Conservation (phyloP, 2,888 invertebrate genomes). For the Nowickia ferox region DNA sequence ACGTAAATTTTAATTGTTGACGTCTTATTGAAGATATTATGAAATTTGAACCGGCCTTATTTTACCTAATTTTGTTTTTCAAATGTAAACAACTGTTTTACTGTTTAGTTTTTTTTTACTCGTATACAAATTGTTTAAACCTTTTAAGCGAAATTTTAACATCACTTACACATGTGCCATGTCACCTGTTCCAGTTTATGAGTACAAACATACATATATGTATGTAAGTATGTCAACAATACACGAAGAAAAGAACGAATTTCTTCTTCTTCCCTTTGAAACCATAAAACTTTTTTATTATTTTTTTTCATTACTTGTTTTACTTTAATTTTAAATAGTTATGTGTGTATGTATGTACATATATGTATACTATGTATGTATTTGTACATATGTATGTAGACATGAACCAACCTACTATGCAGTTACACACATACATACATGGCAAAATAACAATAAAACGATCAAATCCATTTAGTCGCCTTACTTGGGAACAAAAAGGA, state of each 20-base stretch:
- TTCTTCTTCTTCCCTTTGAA: constrained; percentile 27
- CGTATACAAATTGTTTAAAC: not conserved
- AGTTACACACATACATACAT: too few species aligned
- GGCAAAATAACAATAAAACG: not conserved
- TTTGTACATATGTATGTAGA: too few species aligned
- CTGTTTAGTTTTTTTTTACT: not conserved
- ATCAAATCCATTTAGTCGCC: not conserved
- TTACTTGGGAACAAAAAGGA: too few species aligned
- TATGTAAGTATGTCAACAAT: constrained; percentile 58
- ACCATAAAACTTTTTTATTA: constrained; percentile 41
- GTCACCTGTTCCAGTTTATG: constrained; percentile 51
- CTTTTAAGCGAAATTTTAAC: constrained; percentile 5
- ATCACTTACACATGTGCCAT: constrained; percentile 35
- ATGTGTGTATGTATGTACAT: not conserved
- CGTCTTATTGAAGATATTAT: not conserved
- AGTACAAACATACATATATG: too few species aligned
- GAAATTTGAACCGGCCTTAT: constrained; percentile 3
- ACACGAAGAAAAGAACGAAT: not conserved
- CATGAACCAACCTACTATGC: too few species aligned
- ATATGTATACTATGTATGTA: not conserved
- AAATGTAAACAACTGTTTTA: constrained; percentile 26
- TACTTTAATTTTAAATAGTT: too few species aligned
- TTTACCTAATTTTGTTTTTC: not conserved
- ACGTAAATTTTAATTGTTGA: not conserved
- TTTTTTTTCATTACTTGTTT: not conserved